Evolutionary conservation across 2,888 invertebrate species (phyloP), one percentile per base, ranked within the genome.

Genomic region (Cheilosia pagana): DNA sequence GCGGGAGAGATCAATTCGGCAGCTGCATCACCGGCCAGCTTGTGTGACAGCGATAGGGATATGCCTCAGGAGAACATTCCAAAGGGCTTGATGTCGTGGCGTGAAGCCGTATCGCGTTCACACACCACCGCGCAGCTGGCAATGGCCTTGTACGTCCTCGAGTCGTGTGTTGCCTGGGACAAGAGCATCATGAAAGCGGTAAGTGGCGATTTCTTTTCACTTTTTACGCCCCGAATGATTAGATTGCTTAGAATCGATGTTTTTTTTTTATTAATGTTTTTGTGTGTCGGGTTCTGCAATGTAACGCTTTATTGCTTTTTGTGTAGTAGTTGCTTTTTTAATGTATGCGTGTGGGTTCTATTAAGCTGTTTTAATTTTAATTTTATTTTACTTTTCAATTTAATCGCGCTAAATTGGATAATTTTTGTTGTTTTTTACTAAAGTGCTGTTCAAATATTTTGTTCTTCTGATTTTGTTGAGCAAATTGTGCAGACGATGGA

Each of bases 131-230:
- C 98, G 0, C 98, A 99, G 90, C 93, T 99, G 25, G 96, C 97
- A 23, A 95, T 98, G 95, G 95, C 97, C 88, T 93, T 98, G 77
- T 96, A 97, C 89, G 96, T 97, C 88, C 93, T 99, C 87, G 98
- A 98, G 91, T 95, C 96, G 2, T 96, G 96, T 90, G 97, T 99
- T 88, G 98, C 98, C 45, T 99, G 99, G 99, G 99, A 99, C 93
- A 98, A 98, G 93, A 98, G 98, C 93, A 97, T 98, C 90, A 98
- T 99, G 98, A 98, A 98, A 94, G 99, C 98, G 93, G 98, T 98
- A 94, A 95, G 97, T 95, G 91, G 89, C 88, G 89, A 89, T 87
- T 86, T 87, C 50, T 53, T 77, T 5, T 39, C 53, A 5, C 10
- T 39, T 25, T 31, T 55, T 43, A 81, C 43, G 14, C 41, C 72